Base-by-base conservation (phyloP, 2,113 vertebrate species). In the Nestor notabilis region DNA sequence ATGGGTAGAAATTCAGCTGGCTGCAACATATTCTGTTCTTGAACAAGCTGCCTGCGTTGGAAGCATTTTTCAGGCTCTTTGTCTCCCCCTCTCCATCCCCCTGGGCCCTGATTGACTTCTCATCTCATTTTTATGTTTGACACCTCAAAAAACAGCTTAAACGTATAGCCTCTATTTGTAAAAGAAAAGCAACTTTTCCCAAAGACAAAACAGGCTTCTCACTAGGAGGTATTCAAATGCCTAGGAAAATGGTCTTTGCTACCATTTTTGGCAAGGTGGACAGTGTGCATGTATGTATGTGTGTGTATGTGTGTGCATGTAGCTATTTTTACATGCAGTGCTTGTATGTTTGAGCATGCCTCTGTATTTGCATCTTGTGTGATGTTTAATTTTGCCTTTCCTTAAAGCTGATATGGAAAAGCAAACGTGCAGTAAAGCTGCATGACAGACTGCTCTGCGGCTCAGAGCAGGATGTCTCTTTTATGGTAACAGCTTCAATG, bases 21-120 rank as follows among this genome's bases (percentile, higher is more conserved):
- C 75, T 87, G 89, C 65, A 89, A 79, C 55, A 76, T 0, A 0
- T 18, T 90, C 56, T 35, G 41, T 90, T 68, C 80, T 95, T 93
- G 96, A 95, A 87, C 53, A 93, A 97, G 80, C 74, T 1, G 10
- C 58, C 72, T 83, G 70, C 29, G 2, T n/a, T 5, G 18, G 63
- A 91, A 90, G 53, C 72, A 96, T 96, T 97, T 97, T 95, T 96
- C 95, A 95, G 85, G 63, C 77, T 91, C 46, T 77, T 71, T 86
- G 77, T 85, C 43, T 89, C 35, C 33, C 71, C 17, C 13, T 61
- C 24, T 76, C 16, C 3, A 3, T 76, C 49, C 80, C 72, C n/a
- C 13, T 52, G 76, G 68, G 56, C 43, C 80, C 47, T 12, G 2
- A 44, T 7, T 91, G 84, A 90, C 33, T 0, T 82, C 39, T 94